Evolutionary conservation across 2,797 vertebrate species (phyloP), one percentile per base, ranked within the genome.

Genomic region (Smutsia temminckii): DNA sequence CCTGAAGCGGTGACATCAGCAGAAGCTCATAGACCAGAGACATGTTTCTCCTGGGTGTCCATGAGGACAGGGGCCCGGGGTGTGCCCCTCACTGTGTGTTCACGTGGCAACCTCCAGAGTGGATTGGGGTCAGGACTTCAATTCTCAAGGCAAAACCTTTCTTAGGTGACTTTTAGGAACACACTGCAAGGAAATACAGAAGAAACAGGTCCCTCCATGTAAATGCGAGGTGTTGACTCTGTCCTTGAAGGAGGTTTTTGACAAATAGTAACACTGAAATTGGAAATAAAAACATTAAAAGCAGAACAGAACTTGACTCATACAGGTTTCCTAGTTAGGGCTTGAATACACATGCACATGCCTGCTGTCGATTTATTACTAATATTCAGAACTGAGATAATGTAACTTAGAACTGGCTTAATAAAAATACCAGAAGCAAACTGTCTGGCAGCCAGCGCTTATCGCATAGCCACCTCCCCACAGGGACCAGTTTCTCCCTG

Each of bases 221-320:
- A 42, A 77, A 32, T 55, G 53, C 13, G 14, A 93, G 84, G 32
- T n/a, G 34, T 53, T 14, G 32, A 55, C 37, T 90, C 53, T 92
- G 27, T 84, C 49, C 61, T 46, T 71, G 59, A 79, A 49, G 42
- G 81, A 23, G 11, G 75, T 42, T 74, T 69, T 46, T 49, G 29
- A 83, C 57, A 53, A 74, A 95, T 89, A 86, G 42, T 78, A 92
- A 93, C 61, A 51, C 3, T 90, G 46, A 71, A 79, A 92, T 74
- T 91, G 49, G 84, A 96, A 95, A 85, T 80, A 90, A 64, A 93
- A 92, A 86, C 90, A 85, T 32, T 84, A 78, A 91, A 51, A 95
- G 51, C 66, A 87, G 49, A 23, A 68, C 51, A 90, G 55, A 84
- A 77, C 27, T 40, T 90, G 66, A 94, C 61, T 84, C 59, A 34